Conservation (phyloP, 2,113 vertebrate species). For the Scortum barcoo region DNA sequence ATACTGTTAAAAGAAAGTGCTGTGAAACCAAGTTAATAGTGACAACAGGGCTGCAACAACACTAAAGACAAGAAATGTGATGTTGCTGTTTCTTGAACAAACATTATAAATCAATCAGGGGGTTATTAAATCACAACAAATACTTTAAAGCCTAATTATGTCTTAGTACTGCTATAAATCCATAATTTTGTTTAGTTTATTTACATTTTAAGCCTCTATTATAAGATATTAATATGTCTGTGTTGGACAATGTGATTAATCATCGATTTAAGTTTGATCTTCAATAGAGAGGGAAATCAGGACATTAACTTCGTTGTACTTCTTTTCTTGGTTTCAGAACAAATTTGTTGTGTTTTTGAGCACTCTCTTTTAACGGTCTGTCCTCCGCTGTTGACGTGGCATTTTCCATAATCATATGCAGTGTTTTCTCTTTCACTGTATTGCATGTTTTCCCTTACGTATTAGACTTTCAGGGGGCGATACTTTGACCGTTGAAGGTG, state of each 20-base stretch:
- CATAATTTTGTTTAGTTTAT: background rate
- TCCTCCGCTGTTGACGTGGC: constrained; percentile 44
- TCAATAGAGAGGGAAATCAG: background rate
- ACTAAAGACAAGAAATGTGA: background rate
- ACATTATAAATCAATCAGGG: background rate
- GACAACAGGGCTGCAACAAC: constrained; percentile 14
- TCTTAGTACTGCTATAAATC: too few species aligned
- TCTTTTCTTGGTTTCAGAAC: constrained; percentile 43
- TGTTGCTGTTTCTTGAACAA: constrained; percentile 2
- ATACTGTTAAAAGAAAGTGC: constrained; percentile 63
- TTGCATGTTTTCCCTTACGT: constrained; percentile 66
- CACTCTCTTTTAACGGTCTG: constrained; percentile 60
- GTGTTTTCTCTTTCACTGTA: constrained; percentile 66
- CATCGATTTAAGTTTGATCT: background rate
- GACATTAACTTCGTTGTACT: constrained; percentile 6
- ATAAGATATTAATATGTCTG: background rate
- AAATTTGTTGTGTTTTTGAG: constrained; percentile 17
- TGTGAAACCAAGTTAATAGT: constrained; percentile 39
- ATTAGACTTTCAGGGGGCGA: constrained; percentile 55
- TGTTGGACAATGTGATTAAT: background rate
- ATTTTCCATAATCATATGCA: constrained; percentile 64
- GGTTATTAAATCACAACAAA: background rate
- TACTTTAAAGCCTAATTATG: background rate
- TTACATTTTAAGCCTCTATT: background rate
- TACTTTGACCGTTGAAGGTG: constrained; percentile 41